These are phyloP conservation scores for Rhabdophis nuchalis DNA, from an alignment of 2,797 vertebrate genomes.

Conservation along the genomic window DNA sequence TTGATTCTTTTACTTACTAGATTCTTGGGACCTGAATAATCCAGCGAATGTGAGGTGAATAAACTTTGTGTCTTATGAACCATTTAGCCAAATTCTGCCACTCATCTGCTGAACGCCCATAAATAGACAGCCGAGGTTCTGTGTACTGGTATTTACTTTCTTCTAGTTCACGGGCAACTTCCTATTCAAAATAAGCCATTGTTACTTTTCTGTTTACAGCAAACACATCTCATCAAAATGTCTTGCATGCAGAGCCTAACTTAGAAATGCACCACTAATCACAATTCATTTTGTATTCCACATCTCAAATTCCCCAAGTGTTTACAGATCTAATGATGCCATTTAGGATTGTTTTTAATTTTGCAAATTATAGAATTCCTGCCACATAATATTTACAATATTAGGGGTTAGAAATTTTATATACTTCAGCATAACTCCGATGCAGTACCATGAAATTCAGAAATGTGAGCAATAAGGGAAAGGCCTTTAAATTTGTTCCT, in stretches of 20 bases:
- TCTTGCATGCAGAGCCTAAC: not conserved
- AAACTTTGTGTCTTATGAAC: conserved; percentile 93
- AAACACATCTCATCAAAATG: not conserved
- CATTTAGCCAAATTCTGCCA: conserved; percentile 86
- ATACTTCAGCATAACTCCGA: not conserved
- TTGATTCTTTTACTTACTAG: conserved; percentile 80
- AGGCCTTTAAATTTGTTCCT: not conserved
- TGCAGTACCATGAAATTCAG: not conserved
- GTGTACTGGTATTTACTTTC: conserved; percentile 95
- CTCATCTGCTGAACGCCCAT: conserved; percentile 85
- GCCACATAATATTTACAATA: not conserved
- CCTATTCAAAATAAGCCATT: conserved; percentile 70
- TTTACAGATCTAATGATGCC: not conserved
- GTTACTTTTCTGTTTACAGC: conserved; percentile 11
- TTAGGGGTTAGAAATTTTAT: not conserved
- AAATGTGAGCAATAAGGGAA: not conserved
- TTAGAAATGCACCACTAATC: not conserved
- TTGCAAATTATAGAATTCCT: not conserved
- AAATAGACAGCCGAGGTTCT: conserved; percentile 92
- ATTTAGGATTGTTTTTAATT: not conserved
- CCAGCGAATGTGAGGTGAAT: conserved; percentile 95
- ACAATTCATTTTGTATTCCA: not conserved
- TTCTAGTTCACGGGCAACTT: conserved; percentile 87
- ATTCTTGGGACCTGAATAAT: conserved; percentile 96
- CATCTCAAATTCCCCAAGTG: not conserved